Percentiles rank a stretch among this genome's conserved stretches.
Evolutionary conservation across 1,140 invertebrate species (phyloP).

Genomic region (Hypothenemus hampei): DNA sequence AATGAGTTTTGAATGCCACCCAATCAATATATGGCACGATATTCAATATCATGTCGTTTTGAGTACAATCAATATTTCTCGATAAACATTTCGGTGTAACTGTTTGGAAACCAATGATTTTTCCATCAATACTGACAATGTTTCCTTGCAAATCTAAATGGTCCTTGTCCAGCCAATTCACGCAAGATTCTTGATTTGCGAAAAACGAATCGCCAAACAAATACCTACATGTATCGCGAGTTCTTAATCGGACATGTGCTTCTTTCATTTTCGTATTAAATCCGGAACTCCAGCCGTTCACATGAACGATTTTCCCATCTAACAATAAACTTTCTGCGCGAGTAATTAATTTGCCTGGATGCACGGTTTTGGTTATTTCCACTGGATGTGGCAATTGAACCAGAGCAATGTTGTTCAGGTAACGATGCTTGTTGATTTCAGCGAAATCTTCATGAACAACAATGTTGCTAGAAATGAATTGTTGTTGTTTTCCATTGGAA

Average conservation of each 20-base stretch:
- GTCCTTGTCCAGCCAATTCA: background rate
- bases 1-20: background rate
- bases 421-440: background rate
- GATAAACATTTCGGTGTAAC: background rate
- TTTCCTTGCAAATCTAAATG: constrained; percentile 7
- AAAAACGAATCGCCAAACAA: constrained; percentile 1
- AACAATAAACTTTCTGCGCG: background rate
- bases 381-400: background rate
- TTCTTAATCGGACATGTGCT: background rate
- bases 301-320: background rate
- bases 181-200: constrained; percentile 5
- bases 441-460: constrained; percentile 4
- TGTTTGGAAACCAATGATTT: constrained; percentile 12
- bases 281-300: background rate
- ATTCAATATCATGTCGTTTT: constrained; percentile 5
- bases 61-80: background rate
- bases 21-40: constrained; percentile 5
- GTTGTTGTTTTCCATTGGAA: background rate
- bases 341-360: background rate
- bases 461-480: background rate
- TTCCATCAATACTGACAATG: background rate
- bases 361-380: background rate
- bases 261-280: background rate
- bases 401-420: constrained; percentile 10
- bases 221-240: constrained; percentile 4